A percentile compares a stretch with the other conserved stretches of the same genome.
These are phyloP conservation scores for Brachionus asplanchnoidis DNA, from an alignment of 1,140 invertebrate genomes.

Conservation along the genomic window DNA sequence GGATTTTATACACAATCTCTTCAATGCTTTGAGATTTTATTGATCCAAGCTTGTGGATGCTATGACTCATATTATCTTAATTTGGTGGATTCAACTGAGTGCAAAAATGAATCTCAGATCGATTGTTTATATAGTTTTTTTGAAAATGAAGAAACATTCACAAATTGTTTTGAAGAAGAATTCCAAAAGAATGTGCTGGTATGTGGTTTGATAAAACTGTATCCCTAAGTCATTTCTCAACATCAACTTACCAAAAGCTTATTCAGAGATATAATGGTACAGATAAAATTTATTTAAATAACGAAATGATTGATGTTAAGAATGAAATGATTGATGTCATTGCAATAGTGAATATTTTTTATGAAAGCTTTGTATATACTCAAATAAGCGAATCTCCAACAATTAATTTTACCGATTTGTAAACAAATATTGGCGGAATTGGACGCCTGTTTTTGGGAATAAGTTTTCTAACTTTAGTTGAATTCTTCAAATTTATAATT, in stretches of 20 bases:
- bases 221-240: neutral
- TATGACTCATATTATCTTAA: neutral
- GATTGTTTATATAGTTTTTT: neutral
- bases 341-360: neutral
- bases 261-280: neutral
- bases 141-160: neutral
- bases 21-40: neutral
- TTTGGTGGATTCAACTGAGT: neutral
- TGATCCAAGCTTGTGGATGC: neutral
- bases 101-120: neutral
- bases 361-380: neutral
- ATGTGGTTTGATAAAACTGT: neutral
- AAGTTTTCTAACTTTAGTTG: neutral
- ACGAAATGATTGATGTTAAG: too few relatives aligned
- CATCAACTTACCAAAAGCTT: neutral
- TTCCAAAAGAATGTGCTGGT: neutral
- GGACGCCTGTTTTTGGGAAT: slow-evolving; percentile 3
- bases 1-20: neutral
- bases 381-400: neutral
- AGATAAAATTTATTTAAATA: neutral
- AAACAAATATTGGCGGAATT: neutral
- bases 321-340: neutral
- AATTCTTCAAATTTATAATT: neutral
- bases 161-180: neutral
- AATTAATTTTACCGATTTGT: neutral